Percentiles rank a stretch among this genome's conserved stretches.
These are phyloP conservation scores for Cirrhinus mrigala DNA, from an alignment of 2,797 vertebrate species.

Conservation along the genomic window DNA sequence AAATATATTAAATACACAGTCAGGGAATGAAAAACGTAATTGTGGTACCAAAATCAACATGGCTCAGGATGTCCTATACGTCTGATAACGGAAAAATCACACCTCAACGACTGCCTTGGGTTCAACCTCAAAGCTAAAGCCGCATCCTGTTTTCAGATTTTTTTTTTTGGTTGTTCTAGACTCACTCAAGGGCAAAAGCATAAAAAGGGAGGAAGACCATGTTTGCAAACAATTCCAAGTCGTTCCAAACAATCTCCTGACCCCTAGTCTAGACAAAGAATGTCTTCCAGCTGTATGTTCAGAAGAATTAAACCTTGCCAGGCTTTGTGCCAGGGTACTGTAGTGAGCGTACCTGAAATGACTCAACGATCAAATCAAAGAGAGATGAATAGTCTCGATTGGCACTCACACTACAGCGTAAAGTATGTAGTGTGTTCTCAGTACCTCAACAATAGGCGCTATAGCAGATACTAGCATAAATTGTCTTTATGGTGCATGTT, in stretches of 20 bases:
- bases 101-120: neutral
- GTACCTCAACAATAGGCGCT: neutral
- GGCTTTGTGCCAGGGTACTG: neutral
- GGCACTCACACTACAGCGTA: neutral
- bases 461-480: neutral
- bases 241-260: slow-evolving; percentile 4
- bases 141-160: slow-evolving; percentile 30
- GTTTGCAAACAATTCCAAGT: slow-evolving; percentile 37
- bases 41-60: neutral
- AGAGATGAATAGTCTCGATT: neutral
- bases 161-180: neutral
- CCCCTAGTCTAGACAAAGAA: neutral
- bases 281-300: neutral
- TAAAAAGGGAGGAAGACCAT: slow-evolving; percentile 24
- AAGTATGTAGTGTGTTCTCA: neutral
- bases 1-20: neutral
- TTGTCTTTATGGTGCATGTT: neutral
- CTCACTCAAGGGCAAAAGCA: slow-evolving; percentile 27
- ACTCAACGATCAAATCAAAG: neutral
- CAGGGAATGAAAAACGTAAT: neutral
- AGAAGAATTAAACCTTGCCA: slow-evolving; percentile 6
- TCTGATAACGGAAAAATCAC: neutral
- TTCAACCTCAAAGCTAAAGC: slow-evolving; percentile 14
- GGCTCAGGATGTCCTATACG: slow-evolving; percentile 9
- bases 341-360: neutral